Base-by-base conservation (phyloP, 2,888 invertebrate species). In the Leucophenga maculata region DNA sequence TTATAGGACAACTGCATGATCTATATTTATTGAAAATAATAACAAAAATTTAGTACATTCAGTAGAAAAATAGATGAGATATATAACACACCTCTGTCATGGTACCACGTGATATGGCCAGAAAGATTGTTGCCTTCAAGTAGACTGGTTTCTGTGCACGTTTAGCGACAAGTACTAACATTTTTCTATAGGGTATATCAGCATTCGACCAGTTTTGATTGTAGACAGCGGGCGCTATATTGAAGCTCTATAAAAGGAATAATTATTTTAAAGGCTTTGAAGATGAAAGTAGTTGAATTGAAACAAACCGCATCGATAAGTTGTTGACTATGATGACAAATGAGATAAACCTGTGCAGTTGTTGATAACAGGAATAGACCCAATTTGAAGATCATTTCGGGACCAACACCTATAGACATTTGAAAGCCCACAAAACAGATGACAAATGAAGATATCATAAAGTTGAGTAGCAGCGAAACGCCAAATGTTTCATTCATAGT, bases 401-500 rank as follows among this genome's bases (percentile, higher is more conserved):
- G 65, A 1, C 73, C 68, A 6, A 75, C 68, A 1, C 79, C 81
- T 6, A 79, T 75, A 0, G 81, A 84, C 72, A 80, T 75, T 72
- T 80, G 80, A 68, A 82, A 78, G 20, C 78, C 79, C 22, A 78
- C 75, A 48, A 82, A 75, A 68, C 82, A 82, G 66, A 82, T 79
- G 67, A 83, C 77, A 11, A 85, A 71, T 0, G 82, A 78, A 16
- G 84, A 81, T 16, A 77, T 76, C 6, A 77, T 65, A 52, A 85
- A 84, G 65, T 85, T 85, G 18, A 83, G 69, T 1, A 84, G 69
- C 60, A 85, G 62, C 0, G 84, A 75, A 39, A 80, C 44, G 0
- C 80, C 78, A 54, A 84, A 85, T 0, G 80, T 74, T 0, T 69
- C 44, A 57, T 85, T 83, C 57, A 82, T 72, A 1, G 75, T 57